phyloP scores from a whole-genome alignment of 2,888 invertebrate species.

The Lycaena phlaeas region DNA sequence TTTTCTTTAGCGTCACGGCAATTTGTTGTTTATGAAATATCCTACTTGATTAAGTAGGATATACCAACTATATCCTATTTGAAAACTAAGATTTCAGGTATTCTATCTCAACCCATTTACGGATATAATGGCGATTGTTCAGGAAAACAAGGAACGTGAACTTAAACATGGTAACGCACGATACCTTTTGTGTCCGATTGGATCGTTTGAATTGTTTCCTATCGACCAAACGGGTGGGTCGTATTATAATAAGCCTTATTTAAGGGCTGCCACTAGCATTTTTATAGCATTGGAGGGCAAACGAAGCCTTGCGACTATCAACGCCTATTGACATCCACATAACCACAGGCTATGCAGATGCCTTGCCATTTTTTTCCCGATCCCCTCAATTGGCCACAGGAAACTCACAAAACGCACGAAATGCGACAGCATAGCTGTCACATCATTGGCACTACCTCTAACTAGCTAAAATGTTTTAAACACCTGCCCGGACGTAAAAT shows the following conservation, averaged over 20 bases:
- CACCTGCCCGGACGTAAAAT: neutral
- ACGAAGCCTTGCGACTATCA: no score
- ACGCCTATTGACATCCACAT: no score
- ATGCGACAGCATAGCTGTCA: no score
- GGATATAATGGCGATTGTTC: conserved; percentile 8
- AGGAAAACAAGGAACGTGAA: conserved; percentile 11
- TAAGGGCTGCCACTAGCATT: neutral
- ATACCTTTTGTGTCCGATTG: conserved; percentile 17
- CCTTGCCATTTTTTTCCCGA: no score
- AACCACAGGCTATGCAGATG: neutral
- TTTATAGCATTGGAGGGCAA: no score
- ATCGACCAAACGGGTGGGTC: conserved; percentile 13
- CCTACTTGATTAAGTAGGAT: no score
- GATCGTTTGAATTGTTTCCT: conserved; percentile 11
- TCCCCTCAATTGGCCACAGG: no score
- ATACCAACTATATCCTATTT: neutral
- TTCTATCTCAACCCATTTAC: conserved; percentile 6
- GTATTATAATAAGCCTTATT: conserved; percentile 9
- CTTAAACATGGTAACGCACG: conserved; percentile 18
- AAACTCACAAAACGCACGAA: neutral
- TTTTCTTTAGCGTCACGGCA: no score
- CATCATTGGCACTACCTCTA: no score
- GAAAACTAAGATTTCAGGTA: conserved; percentile 6
- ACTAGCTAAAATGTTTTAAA: no score
- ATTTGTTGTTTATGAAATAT: no score